These are phyloP conservation scores for Hydriomena furcata DNA, from an alignment of 2,888 invertebrate species.

Conservation along the genomic window DNA sequence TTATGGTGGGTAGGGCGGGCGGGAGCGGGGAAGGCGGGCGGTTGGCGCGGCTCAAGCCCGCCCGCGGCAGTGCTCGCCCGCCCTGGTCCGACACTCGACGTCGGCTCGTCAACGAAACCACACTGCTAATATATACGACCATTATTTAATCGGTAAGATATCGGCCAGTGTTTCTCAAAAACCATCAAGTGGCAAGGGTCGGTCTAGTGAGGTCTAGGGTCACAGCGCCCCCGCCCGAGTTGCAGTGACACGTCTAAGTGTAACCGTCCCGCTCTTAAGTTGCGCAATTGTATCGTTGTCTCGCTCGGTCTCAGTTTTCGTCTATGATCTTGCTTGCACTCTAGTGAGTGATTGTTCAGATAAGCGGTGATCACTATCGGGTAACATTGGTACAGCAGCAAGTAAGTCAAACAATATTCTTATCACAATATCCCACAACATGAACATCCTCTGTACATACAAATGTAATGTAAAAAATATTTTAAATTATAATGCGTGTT, in stretches of 20 bases:
- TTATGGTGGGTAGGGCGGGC: slow-evolving; percentile 54
- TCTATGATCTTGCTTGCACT: slow-evolving; percentile 49
- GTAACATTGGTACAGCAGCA: slow-evolving; percentile 62
- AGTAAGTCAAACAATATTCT: slow-evolving; percentile 60
- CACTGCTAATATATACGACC: slow-evolving; percentile 74
- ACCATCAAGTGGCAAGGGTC: slow-evolving; percentile 4
- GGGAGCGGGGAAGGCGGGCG: slow-evolving; percentile 50
- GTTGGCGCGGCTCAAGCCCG: slow-evolving; percentile 47
- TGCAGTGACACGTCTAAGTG: slow-evolving; percentile 45
- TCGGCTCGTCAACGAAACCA: slow-evolving; percentile 81
- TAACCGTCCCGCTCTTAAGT: slow-evolving; percentile 61
- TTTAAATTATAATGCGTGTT: too few relatives aligned
- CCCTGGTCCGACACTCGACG: slow-evolving; percentile 82
- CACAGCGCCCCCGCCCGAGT: slow-evolving; percentile 15
- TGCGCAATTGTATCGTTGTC: slow-evolving; percentile 63
- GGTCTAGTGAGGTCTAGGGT: slow-evolving; percentile 6
- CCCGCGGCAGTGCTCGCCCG: slow-evolving; percentile 78
- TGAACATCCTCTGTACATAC: too few relatives aligned
- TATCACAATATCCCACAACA: background rate
- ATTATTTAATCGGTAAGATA: slow-evolving; percentile 78
- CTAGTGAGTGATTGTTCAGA: slow-evolving; percentile 65
- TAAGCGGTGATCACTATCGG: slow-evolving; percentile 54
- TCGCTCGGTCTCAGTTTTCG: slow-evolving; percentile 49
- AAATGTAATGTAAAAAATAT: too few relatives aligned
- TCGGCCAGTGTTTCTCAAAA: slow-evolving; percentile 57